A percentile compares a stretch with the other conserved stretches of the same genome.
Conservation (phyloP, 2,888 invertebrate genomes). For the Tetrapedia diversipes region DNA sequence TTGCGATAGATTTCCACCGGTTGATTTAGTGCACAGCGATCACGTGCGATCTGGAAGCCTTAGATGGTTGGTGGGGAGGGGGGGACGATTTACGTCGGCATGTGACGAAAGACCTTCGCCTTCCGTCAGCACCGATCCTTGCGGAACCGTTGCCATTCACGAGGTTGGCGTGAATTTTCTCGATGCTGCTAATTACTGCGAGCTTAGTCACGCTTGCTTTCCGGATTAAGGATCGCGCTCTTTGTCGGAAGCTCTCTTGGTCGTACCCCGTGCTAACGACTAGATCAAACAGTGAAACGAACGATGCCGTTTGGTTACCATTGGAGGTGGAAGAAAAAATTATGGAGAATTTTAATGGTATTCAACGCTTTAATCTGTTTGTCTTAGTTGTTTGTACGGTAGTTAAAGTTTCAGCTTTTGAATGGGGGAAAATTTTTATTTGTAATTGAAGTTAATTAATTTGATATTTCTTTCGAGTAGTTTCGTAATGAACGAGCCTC, state of each 20-base stretch:
- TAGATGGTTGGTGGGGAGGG: not conserved
- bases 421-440: not conserved
- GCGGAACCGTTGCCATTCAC: not conserved
- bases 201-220: constrained; percentile 11
- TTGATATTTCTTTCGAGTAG: not conserved
- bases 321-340: too few relatives aligned
- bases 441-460: not conserved
- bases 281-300: not conserved
- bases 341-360: not conserved
- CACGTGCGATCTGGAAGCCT: constrained; percentile 12
- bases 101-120: constrained; percentile 42
- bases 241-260: not conserved
- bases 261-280: not conserved
- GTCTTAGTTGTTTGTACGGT: too few relatives aligned
- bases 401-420: not conserved
- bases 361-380: not conserved
- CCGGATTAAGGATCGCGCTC: not conserved
- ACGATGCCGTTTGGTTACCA: not conserved
- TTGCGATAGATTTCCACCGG: constrained; percentile 26
- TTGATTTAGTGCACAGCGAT: constrained; percentile 27
- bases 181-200: constrained; percentile 22
- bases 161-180: constrained; percentile 9
- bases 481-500: not conserved
- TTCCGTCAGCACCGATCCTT: constrained; percentile 27
- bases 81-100: constrained; percentile 36